A percentile compares a stretch with the other conserved stretches of the same genome.
phyloP scores from a whole-genome alignment of 2,888 invertebrate genomes.

The Craniophora ligustri region DNA sequence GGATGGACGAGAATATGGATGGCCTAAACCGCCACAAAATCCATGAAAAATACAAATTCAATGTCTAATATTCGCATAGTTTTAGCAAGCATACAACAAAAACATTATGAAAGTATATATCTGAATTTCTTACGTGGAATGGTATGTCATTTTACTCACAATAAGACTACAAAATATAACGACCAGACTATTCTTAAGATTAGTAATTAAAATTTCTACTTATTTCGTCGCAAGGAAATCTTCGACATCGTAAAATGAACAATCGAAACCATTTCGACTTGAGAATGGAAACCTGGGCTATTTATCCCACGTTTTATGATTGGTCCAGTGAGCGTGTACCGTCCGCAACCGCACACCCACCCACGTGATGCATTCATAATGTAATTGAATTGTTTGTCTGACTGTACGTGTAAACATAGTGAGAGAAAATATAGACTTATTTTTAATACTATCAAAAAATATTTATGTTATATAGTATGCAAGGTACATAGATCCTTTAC shows the following conservation, averaged over 20 bases:
- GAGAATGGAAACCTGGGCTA: constrained; percentile 38
- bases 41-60: too few relatives aligned
- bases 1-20: too few relatives aligned
- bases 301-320: constrained; percentile 54
- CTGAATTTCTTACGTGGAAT: too few relatives aligned
- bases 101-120: too few relatives aligned
- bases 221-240: constrained; percentile 11
- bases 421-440: not conserved
- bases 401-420: constrained; percentile 4
- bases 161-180: too few relatives aligned
- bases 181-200: too few relatives aligned
- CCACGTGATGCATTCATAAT: constrained; percentile 38
- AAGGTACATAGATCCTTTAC: too few relatives aligned
- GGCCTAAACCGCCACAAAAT: too few relatives aligned
- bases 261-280: constrained; percentile 31
- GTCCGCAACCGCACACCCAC: constrained; percentile 48
- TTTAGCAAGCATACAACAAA: too few relatives aligned
- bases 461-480: too few relatives aligned
- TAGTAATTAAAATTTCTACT: constrained; percentile 31
- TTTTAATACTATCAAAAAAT: too few relatives aligned
- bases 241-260: constrained; percentile 37
- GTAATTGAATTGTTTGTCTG: constrained; percentile 23
- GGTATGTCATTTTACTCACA: not conserved
- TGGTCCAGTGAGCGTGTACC: constrained; percentile 30
- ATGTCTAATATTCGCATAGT: too few relatives aligned